A percentile compares a stretch with the other conserved stretches of the same genome.
These are phyloP conservation scores for Gymnogyps californianus DNA, from an alignment of 2,113 vertebrate genomes.

Conservation along the genomic window DNA sequence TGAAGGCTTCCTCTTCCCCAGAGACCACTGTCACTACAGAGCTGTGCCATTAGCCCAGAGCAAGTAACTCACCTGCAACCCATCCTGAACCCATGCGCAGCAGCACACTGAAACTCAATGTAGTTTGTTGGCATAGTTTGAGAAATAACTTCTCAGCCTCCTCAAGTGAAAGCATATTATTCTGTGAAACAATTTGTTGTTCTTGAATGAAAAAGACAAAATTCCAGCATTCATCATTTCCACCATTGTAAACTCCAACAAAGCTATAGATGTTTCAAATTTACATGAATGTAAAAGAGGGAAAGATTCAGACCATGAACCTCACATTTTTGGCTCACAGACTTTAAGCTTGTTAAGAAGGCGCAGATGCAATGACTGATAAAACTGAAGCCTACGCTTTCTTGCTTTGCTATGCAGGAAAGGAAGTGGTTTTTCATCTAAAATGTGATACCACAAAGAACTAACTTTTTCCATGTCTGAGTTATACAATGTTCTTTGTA, in stretches of 20 bases:
- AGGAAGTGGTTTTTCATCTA: constrained; percentile 47
- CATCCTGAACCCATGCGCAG: background rate
- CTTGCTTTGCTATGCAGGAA: constrained; percentile 15
- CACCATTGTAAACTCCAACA: background rate
- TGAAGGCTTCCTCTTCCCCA: background rate
- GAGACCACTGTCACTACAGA: background rate
- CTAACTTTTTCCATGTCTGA: constrained; percentile 26
- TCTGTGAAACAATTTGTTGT: background rate
- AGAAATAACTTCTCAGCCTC: background rate
- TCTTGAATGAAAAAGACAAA: background rate
- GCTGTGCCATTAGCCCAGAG: background rate
- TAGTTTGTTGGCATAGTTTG: background rate
- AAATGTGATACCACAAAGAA: background rate
- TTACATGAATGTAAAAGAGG: background rate
- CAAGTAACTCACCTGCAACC: accelerated
- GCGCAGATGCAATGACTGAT: background rate
- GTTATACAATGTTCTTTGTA: background rate
- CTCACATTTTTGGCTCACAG: background rate
- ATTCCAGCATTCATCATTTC: constrained; percentile 13
- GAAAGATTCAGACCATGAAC: background rate
- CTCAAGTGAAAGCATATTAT: background rate
- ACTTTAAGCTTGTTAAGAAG: constrained; percentile 10
- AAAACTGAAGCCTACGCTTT: background rate
- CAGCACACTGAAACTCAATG: background rate
- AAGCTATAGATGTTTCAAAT: constrained; percentile 27